phyloP scores from a whole-genome alignment of 2,797 vertebrate genomes.

The Hypotaenidia okinawae region DNA sequence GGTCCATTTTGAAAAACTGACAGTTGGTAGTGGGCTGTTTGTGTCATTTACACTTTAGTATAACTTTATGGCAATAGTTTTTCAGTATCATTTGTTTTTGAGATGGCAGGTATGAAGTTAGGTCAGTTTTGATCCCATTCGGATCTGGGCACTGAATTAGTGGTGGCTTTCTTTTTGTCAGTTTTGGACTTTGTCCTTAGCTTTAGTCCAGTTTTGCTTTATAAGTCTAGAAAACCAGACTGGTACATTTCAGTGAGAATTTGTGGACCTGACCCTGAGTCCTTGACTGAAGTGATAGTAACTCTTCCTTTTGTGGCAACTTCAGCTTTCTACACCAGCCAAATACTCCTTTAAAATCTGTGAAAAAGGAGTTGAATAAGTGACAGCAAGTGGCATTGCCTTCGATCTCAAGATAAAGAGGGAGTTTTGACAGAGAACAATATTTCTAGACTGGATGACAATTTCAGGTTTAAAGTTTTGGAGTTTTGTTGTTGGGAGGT shows the following conservation, averaged over 20 bases:
- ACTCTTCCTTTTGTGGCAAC: background rate
- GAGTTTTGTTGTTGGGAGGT: background rate
- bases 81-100: background rate
- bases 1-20: background rate
- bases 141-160: background rate
- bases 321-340: background rate
- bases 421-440: background rate
- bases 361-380: background rate
- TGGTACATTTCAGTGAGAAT: background rate
- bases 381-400: background rate
- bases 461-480: background rate
- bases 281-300: background rate
- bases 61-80: background rate
- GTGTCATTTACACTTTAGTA: background rate
- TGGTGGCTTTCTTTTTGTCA: background rate
- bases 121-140: background rate
- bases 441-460: background rate
- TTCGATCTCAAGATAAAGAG: background rate
- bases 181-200: background rate
- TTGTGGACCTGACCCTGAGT: background rate
- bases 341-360: background rate
- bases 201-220: background rate
- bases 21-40: background rate
- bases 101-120: background rate
- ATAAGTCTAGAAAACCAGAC: rapidly evolving